Evolutionary conservation across 2,888 invertebrate genomes (phyloP).

Genomic region (Escarpia spicata): DNA sequence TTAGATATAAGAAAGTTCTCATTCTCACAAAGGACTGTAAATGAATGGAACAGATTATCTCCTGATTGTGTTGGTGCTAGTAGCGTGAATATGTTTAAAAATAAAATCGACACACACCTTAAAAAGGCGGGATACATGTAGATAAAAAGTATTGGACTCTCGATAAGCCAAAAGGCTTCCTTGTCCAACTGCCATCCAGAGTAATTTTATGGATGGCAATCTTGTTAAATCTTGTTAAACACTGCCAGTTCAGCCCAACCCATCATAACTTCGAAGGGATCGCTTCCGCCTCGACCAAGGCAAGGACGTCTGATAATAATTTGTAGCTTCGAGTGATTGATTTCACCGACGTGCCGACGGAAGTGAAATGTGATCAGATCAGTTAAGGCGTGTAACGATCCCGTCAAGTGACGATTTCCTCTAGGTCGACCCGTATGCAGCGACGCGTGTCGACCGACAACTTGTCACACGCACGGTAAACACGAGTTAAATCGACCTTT

Average conservation of each 20-base stretch:
- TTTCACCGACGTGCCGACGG: not conserved
- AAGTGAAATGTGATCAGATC: not conserved
- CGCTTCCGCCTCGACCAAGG: not conserved
- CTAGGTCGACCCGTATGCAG: not conserved
- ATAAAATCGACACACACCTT: no score
- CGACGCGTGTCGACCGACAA: not conserved
- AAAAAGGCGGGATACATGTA: no score
- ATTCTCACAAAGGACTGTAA: no score
- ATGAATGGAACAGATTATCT: no score
- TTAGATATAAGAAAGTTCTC: no score
- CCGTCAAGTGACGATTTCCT: not conserved
- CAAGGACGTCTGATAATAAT: not conserved
- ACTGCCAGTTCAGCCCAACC: not conserved
- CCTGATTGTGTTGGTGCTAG: no score
- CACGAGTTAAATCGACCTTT: not conserved
- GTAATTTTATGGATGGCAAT: no score
- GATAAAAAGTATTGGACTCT: no score
- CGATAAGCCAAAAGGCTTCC: no score
- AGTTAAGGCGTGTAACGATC: not conserved
- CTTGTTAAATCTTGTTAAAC: no score
- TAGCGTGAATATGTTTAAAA: no score
- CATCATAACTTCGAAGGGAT: not conserved
- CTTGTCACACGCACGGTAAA: not conserved
- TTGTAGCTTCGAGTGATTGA: not conserved
- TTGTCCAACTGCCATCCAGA: no score